These are phyloP conservation scores for Trachythela sp. DNA, from an alignment of 64 coral and sea anemone species.

Conservation along the genomic window DNA sequence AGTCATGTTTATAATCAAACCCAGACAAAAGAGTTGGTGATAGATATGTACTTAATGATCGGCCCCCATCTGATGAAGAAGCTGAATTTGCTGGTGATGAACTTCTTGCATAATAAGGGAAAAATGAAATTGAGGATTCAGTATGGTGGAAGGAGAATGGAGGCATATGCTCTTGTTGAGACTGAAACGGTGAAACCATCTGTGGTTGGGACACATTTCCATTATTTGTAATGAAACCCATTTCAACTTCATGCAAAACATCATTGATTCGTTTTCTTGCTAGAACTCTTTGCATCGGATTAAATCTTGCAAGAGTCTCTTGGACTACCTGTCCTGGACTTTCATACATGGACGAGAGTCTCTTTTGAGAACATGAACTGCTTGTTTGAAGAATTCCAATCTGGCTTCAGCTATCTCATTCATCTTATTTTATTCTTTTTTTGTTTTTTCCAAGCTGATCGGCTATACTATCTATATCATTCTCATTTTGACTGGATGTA, in stretches of 20 bases:
- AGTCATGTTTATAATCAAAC: no score
- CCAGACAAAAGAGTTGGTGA: no score
- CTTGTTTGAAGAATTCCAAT: background rate
- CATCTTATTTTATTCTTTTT: background rate
- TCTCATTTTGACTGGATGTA: background rate
- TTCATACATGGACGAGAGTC: background rate
- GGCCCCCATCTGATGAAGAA: no score
- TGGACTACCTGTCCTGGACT: background rate
- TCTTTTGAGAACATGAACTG: background rate
- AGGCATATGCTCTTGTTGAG: background rate
- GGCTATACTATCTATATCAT: background rate
- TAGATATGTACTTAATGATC: no score
- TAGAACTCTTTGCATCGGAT: background rate
- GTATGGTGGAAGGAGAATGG: no score
- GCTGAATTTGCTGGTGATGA: no score
- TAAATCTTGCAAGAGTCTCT: slow-evolving; percentile 1
- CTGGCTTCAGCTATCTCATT: background rate
- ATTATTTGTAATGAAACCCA: background rate
- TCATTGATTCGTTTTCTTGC: background rate
- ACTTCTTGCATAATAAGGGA: background rate
- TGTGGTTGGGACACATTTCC: background rate
- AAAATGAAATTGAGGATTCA: background rate
- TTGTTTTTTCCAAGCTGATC: background rate
- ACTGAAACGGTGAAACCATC: background rate
- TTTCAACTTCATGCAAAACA: background rate